Evolutionary conservation across 1,140 invertebrate species (phyloP).

Genomic region (Dufourea novaeangliae): DNA sequence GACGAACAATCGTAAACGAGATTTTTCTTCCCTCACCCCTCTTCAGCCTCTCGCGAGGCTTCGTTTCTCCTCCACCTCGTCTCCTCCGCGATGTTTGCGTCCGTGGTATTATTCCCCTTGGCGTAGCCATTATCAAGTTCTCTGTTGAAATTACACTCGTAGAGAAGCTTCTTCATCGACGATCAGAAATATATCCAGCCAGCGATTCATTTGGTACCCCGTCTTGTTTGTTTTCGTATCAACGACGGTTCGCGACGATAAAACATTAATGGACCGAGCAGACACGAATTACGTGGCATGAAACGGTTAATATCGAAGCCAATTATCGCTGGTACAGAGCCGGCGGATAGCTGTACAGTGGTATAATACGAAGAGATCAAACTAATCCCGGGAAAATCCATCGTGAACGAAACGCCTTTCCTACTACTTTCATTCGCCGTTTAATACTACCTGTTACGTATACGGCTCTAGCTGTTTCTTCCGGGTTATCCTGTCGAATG

Average conservation of each 20-base stretch:
- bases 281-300: neutral
- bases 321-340: conserved; percentile 18
- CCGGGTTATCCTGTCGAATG: neutral
- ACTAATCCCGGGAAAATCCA: conserved; percentile 48
- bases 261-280: neutral
- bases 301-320: conserved; percentile 11
- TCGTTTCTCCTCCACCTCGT: neutral
- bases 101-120: neutral
- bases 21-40: neutral
- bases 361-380: conserved; percentile 40
- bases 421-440: conserved; percentile 30
- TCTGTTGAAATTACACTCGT: neutral
- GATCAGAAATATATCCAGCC: neutral
- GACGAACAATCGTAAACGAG: conserved; percentile 13
- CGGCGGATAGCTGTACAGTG: conserved; percentile 21
- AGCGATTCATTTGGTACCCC: neutral
- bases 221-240: neutral
- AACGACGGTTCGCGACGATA: neutral
- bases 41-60: neutral
- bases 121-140: neutral
- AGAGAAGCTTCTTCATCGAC: no score
- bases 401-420: conserved; percentile 42
- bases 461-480: conserved; percentile 21
- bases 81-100: neutral
- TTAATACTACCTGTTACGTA: conserved; percentile 50